Evolutionary conservation across 2,888 invertebrate genomes (phyloP).

Genomic region (Cordilura impudica): DNA sequence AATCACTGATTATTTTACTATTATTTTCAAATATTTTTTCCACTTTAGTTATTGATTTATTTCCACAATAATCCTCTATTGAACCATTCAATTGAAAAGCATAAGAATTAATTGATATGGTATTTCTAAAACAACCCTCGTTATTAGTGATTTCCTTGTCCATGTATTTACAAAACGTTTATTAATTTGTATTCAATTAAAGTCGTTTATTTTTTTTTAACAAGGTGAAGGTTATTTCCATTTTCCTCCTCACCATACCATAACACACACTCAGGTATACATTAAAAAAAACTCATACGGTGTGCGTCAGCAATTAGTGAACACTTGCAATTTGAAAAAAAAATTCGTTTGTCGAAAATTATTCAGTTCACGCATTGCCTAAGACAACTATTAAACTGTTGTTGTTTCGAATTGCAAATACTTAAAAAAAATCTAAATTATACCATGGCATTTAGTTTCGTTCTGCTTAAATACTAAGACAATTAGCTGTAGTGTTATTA

Average conservation of each 20-base stretch:
- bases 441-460: conserved; percentile 6
- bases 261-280: neutral
- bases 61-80: no score
- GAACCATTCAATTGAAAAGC: no score
- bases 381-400: conserved; percentile 54
- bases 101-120: no score
- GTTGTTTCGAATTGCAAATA: conserved; percentile 21
- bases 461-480: conserved; percentile 13
- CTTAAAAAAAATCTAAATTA: conserved; percentile 36
- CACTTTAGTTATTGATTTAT: no score
- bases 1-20: no score
- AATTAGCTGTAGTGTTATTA: conserved; percentile 38
- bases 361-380: conserved; percentile 61
- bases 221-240: conserved; percentile 59
- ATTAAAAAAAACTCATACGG: conserved; percentile 33
- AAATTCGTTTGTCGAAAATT: conserved; percentile 32
- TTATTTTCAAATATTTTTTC: no score
- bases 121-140: no score
- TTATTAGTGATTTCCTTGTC: no score
- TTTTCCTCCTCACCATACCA: conserved; percentile 1
- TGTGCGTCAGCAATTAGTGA: conserved; percentile 56
- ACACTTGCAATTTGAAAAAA: conserved; percentile 30
- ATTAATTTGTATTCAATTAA: neutral
- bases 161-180: no score
- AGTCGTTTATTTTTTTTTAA: neutral